phyloP scores from a whole-genome alignment of 2,113 vertebrate species.

The Gambusia holbrooki region DNA sequence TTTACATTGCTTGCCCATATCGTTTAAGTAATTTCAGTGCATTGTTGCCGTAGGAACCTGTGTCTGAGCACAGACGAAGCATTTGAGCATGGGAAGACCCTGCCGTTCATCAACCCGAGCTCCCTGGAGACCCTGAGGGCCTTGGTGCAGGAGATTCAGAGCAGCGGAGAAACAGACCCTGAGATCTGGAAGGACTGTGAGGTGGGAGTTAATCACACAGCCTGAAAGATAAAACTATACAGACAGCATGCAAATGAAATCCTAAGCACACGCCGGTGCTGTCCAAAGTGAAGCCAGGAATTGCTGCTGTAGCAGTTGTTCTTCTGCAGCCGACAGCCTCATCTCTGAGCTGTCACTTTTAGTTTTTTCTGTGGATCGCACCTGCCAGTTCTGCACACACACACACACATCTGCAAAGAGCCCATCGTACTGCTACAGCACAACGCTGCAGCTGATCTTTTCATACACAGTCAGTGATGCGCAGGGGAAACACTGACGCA shows the following conservation, averaged over 20 bases:
- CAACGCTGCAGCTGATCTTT: constrained; percentile 57
- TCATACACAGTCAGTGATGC: not conserved
- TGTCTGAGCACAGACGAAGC: constrained; percentile 78
- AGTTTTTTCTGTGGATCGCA: constrained; percentile 31
- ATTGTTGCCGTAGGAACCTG: constrained; percentile 60
- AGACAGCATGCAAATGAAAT: not conserved
- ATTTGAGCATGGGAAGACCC: constrained; percentile 84
- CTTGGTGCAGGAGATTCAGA: constrained; percentile 88
- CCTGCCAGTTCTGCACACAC: constrained; percentile 7
- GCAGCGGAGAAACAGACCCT: constrained; percentile 79
- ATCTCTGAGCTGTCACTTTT: constrained; percentile 6
- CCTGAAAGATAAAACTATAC: not conserved
- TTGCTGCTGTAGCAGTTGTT: constrained; percentile 26
- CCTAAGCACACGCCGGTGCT: not conserved
- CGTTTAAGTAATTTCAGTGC: not conserved
- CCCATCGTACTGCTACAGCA: constrained; percentile 16
- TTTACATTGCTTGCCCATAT: not conserved
- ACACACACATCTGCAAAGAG: not conserved
- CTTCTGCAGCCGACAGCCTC: constrained; percentile 42
- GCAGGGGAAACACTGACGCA: constrained; percentile 1
- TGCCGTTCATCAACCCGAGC: constrained; percentile 83
- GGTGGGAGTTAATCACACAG: constrained; percentile 76
- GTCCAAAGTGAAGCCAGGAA: constrained; percentile 12
- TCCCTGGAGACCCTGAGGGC: constrained; percentile 83
- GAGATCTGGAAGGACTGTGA: constrained; percentile 90